Evolutionary conservation across 2,888 invertebrate species (phyloP).

Genomic region (Neocrepidodera transversa): DNA sequence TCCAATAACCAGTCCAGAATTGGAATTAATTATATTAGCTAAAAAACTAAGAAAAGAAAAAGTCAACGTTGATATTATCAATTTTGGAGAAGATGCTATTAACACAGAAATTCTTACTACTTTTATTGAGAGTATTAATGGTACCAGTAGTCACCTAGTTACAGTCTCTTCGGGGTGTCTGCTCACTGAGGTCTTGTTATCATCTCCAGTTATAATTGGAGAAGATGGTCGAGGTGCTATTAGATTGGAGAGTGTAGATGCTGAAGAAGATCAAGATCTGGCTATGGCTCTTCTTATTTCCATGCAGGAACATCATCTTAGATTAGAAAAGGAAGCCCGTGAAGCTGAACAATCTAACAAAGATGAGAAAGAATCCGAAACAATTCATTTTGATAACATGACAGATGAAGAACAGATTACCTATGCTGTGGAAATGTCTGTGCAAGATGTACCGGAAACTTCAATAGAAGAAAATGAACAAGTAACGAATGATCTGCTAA

Average conservation of each 20-base stretch:
- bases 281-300: conserved; percentile 93
- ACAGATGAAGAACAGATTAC: conserved; percentile 99
- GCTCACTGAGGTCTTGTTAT: conserved; percentile 92
- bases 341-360: conserved; percentile 62
- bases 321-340: conserved; percentile 78
- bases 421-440: conserved; percentile 99
- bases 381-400: conserved; percentile 86
- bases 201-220: conserved; percentile 95
- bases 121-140: conserved; percentile 95
- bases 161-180: conserved; percentile 97
- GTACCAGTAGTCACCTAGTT: conserved; percentile 92
- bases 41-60: conserved; percentile 99
- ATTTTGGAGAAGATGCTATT: conserved; percentile 93
- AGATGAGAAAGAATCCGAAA: conserved; percentile 65
- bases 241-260: conserved; percentile 75
- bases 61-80: conserved; percentile 96
- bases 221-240: conserved; percentile 85
- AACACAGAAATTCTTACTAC: conserved; percentile 88
- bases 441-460: conserved; percentile 82
- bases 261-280: conserved; percentile 99
- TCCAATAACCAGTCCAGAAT: conserved; percentile 89
- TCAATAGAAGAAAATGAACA: conserved; percentile 84
- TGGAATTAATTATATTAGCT: conserved; percentile 91
- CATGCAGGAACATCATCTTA: conserved; percentile 93
- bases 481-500: conserved; percentile 92